Evolutionary conservation across 2,797 vertebrate species (phyloP).

Genomic region (Paedocypris micromegethes): DNA sequence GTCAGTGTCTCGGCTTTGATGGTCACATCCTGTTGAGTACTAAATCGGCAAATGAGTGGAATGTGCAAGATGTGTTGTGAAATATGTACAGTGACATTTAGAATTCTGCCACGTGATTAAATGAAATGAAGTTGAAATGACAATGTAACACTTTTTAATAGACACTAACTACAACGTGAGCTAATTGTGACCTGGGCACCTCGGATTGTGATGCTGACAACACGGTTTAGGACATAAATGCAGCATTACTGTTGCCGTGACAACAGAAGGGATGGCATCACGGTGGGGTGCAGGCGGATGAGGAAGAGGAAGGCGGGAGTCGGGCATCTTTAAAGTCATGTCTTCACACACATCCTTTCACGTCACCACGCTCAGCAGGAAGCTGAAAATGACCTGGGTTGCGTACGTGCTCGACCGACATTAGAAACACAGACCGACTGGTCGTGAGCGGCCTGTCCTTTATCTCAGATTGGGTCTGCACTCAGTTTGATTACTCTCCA

Average conservation of each 20-base stretch:
- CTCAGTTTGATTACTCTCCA: conserved; percentile 37
- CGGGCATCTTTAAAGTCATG: conserved; percentile 13
- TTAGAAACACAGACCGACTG: neutral
- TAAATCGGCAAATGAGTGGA: too few relatives aligned
- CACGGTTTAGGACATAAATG: conserved; percentile 48
- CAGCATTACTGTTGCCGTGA: conserved; percentile 45
- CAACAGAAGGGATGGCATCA: conserved; percentile 50
- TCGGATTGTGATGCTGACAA: conserved; percentile 49
- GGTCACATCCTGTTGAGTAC: too few relatives aligned
- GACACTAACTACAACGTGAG: conserved; percentile 27
- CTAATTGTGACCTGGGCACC: conserved; percentile 40
- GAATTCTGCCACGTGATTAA: conserved; percentile 32
- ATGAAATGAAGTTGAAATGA: conserved; percentile 37
- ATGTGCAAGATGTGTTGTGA: too few relatives aligned
- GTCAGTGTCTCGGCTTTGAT: conserved; percentile 17
- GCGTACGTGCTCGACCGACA: too few relatives aligned
- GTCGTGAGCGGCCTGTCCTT: conserved; percentile 26
- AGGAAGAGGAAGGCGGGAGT: conserved; percentile 33
- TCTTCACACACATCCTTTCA: conserved; percentile 10
- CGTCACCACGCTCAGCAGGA: too few relatives aligned
- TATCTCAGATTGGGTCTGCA: conserved; percentile 34
- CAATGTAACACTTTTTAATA: too few relatives aligned
- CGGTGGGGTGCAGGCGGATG: conserved; percentile 38
- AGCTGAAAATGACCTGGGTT: too few relatives aligned
- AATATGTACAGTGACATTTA: too few relatives aligned